These are phyloP conservation scores for Bubo blakistoni DNA, from an alignment of 2,113 vertebrate genomes.

Conservation along the genomic window DNA sequence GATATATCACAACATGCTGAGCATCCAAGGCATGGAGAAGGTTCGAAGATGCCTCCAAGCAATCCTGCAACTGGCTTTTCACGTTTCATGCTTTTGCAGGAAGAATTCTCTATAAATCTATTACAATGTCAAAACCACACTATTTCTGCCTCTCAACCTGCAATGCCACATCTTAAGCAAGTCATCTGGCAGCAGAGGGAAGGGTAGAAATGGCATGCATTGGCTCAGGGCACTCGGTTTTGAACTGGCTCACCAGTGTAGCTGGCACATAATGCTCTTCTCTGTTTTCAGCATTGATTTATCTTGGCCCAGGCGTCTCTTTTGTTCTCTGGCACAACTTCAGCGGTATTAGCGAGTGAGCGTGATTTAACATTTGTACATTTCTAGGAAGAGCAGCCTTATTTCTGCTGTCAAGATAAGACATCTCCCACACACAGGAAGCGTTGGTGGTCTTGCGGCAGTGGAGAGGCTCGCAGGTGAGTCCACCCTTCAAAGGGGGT, in stretches of 20 bases:
- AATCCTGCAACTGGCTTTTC: background rate
- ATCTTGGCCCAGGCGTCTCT: background rate
- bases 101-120: background rate
- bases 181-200: background rate
- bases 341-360: background rate
- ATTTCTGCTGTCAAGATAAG: background rate
- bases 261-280: background rate
- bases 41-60: background rate
- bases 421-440: background rate
- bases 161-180: conserved; percentile 30
- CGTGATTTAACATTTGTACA: background rate
- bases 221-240: background rate
- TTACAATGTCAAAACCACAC: background rate
- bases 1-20: background rate
- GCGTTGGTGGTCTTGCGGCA: background rate
- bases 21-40: background rate
- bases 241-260: background rate
- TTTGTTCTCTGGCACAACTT: background rate
- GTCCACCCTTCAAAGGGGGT: fast-evolving
- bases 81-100: background rate
- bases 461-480: background rate
- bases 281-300: background rate
- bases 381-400: background rate
- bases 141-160: background rate
- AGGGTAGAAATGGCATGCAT: background rate